Evolutionary conservation across 2,113 vertebrate genomes (phyloP), one percentile per base, ranked within the genome.

Genomic region (Agapornis roseicollis): DNA sequence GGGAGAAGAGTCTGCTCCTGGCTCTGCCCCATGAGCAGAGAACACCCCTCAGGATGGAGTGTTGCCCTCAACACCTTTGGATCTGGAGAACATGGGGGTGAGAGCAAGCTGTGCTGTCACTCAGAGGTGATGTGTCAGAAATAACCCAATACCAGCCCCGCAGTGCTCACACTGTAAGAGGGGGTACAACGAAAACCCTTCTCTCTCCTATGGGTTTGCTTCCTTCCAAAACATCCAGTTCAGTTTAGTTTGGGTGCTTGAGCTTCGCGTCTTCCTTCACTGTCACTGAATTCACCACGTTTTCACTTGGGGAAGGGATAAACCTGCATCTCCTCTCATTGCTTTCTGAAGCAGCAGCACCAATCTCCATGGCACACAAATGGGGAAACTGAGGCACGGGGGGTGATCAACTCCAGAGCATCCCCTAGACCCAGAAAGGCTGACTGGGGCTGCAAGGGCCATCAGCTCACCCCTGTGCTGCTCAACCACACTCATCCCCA

Each of bases 61-160:
- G 60, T 73, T 2, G 1, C 46, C 25, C 55, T 66, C 53, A 42
- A 22, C 56, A n/a, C 29, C 58, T 17, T 31, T 3, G 2, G 35
- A 15, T 47, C 2, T 4, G 44, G 58, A 29, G 16, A 17, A 18
- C 14, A 5, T 1, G 3, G 5, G 2, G 33, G n/a, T 3, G 9
- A 37, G 18, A 63, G 69, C 9, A 3, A 29, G 39, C 49, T 41
- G 83, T 22, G 49, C 73, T 23, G 69, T n/a, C 80, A 12, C 20
- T 33, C 10, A 14, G 28, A 2, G 11, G 37, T 33, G 86, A n/a
- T 18, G 76, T 39, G 17, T 13, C 88, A 66, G 39, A 46, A 60
- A 39, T 11, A 61, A 44, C 46, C 19, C 28, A 74, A 31, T 5
- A 7, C 44, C 61, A 63, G 73, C 53, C 73, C 76, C 63, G 68